Conservation (phyloP, 92 coral and sea anemone species). For the Zoanthus sansibaricus region DNA sequence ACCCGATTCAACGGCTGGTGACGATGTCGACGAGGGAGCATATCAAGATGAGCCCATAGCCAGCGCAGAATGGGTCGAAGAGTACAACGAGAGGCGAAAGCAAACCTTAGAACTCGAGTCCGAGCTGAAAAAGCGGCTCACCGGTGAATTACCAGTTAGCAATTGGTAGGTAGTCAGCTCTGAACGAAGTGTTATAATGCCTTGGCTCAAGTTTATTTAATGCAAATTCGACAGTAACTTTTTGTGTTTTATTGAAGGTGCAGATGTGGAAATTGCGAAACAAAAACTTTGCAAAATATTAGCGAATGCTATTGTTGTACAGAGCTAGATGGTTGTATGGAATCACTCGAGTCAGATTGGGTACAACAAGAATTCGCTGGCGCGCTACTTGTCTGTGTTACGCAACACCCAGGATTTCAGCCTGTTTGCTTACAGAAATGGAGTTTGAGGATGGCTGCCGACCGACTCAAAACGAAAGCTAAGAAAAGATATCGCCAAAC, state of each 20-base stretch:
- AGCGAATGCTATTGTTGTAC: no score
- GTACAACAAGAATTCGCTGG: no score
- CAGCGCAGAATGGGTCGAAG: background rate
- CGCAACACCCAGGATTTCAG: no score
- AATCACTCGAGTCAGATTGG: no score
- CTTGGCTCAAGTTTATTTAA: background rate
- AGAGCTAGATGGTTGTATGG: no score
- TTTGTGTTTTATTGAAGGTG: background rate
- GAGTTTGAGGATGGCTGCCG: no score
- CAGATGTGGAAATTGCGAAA: no score
- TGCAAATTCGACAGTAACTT: background rate
- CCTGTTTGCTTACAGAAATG: no score
- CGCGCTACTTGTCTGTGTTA: no score
- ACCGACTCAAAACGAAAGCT: no score
- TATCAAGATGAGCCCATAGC: background rate
- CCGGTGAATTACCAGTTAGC: constrained; percentile 15
- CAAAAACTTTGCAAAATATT: no score
- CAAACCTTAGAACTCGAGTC: constrained; percentile 40
- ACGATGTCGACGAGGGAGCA: background rate
- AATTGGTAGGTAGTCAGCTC: background rate
- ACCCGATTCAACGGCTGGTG: background rate
- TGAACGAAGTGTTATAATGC: background rate
- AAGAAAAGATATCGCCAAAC: no score
- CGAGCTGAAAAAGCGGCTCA: constrained; percentile 44
- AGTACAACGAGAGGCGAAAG: constrained; percentile 23